Base-by-base conservation (phyloP, 2,113 vertebrate genomes). In the Mohoua ochrocephala region DNA sequence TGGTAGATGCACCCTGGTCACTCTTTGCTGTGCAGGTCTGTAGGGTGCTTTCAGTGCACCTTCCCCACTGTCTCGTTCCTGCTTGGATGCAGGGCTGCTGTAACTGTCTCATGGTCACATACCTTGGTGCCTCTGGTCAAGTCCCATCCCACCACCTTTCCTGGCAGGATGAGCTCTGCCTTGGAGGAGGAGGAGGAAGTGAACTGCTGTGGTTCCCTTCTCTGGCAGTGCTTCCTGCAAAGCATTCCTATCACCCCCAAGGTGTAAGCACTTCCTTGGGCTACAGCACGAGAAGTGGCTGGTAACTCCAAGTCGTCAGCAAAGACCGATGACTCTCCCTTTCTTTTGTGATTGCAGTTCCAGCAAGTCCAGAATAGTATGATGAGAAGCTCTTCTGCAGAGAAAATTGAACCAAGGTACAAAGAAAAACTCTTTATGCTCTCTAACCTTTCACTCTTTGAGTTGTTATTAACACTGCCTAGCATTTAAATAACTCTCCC, bases 341-440 rank as follows among this genome's bases (percentile, higher is more conserved):
- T 68, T 49, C 28, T 61, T 68, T 94, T 80, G 16, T 90, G 41
- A 24, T 93, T 98, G 73, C 98, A 99, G 99, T 99, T 99, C 96
- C 99, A 99, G 96, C 98, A 99, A 49, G 98, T 99, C 71, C 99
- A 99, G 98, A 99, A 91, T 97, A 99, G 98, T 96, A 98, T 99
- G 98, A 99, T 99, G 97, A 99, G 99, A 98, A 99, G 98, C 45
- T 95, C 98, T 63, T 94, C 98, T 20, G 93, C 97, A 24, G 99
- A 99, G 85, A 98, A 98, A 97, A 99, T 99, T 26, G 99, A 99
- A 88, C 99, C 99, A 83, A 99, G 99, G 99, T 99, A 97, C 28
- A 81, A 67, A 70, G 49, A 74, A 81, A 70, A 94, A 76, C 56
- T 78, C 28, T 50, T 85, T 65, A 24, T 64, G 21, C 20, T 74